A percentile compares a stretch with the other conserved stretches of the same genome.
Evolutionary conservation across 2,113 vertebrate species (phyloP).

Genomic region (Laticauda colubrina): DNA sequence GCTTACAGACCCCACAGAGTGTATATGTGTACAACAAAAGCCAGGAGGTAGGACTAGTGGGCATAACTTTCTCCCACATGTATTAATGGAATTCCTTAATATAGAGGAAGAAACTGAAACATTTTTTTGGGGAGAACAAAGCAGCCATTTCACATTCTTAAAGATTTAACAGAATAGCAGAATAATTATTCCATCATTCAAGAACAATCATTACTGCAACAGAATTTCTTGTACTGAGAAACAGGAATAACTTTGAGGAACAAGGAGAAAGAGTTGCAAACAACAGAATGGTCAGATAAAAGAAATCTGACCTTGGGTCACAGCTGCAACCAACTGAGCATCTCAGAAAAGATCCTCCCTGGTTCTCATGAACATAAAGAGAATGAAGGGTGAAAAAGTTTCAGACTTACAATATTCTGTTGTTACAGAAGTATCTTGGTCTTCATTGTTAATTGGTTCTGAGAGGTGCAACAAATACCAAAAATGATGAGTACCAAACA

Average conservation of each 20-base stretch:
- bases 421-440: not conserved
- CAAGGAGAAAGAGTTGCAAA: not conserved
- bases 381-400: not conserved
- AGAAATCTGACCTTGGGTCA: not conserved
- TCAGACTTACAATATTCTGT: not conserved
- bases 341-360: not conserved
- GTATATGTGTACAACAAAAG: not conserved
- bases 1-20: not conserved
- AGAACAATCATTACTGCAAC: not conserved
- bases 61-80: too few species aligned
- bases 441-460: too few species aligned
- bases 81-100: not conserved
- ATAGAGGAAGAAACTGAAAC: not conserved
- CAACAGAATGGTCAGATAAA: not conserved
- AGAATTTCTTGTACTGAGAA: not conserved
- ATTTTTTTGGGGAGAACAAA: not conserved
- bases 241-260: not conserved
- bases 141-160: not conserved
- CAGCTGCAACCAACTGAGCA: not conserved
- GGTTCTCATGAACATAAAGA: not conserved
- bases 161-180: not conserved
- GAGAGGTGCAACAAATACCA: too few species aligned
- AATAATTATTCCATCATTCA: not conserved
- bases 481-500: too few species aligned
- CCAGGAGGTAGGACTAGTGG: not conserved